Evolutionary conservation across 2,888 invertebrate genomes (phyloP), one percentile per base, ranked within the genome.

Genomic region (Unio pictorum): DNA sequence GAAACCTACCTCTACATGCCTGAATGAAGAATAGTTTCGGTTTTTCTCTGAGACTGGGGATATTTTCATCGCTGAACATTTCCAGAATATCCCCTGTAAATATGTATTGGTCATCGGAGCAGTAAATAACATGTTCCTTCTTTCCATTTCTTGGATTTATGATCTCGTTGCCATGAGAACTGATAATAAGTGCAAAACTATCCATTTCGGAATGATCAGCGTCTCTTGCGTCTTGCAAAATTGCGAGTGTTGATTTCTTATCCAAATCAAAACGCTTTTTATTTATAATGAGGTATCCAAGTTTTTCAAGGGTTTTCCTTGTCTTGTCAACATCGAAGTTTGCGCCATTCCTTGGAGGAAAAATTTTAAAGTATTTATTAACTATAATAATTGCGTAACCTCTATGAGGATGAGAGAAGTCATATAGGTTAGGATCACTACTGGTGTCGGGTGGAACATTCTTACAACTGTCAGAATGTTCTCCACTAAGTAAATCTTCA

Each of bases 11-110:
- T 72, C 77, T 64, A 28, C 77, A 77, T 11, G 77, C 77, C 64
- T 77, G 75, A 55, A 77, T 72, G 57, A 73, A 68, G 69, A 77
- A 77, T 15, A 77, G 55, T 65, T 77, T 77, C 23, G 77, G 77
- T 67, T 77, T 77, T 20, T 67, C 68, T 55, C 64, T 68, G 54
- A 77, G 58, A 34, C 69, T 69, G 4, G 73, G 73, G 61, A 75
- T 75, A 45, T 75, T 71, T 20, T 34, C 59, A 20, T 77, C 74
- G 58, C 68, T 73, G 56, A 77, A 77, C 77, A 77, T 75, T 20
- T 77, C 74, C 54, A 73, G 64, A n/a, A 77, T 75, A 15, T 62
- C 70, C 61, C 75, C 75, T 11, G 75, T 77, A 34, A 72, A 77
- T 18, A 75, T 72, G 17, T 68, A 57, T 54, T 68, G 64, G 28